Evolutionary conservation across 2,797 vertebrate genomes (phyloP).

Genomic region (Adelosebastes latens): DNA sequence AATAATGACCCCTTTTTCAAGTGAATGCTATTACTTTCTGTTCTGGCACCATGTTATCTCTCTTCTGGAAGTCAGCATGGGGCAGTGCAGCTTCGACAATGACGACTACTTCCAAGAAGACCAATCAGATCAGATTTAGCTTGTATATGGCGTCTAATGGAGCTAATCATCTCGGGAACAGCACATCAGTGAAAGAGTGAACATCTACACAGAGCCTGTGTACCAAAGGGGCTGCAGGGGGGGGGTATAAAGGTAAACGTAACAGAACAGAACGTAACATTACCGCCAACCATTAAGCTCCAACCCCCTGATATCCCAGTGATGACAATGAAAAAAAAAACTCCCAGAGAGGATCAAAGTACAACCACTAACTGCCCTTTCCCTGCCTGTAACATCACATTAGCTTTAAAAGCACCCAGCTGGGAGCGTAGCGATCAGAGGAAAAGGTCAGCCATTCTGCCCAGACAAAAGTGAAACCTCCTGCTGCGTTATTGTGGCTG

Average conservation of each 20-base stretch:
- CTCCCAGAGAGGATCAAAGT: slow-evolving; percentile 29
- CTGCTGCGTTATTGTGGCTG: slow-evolving; percentile 28
- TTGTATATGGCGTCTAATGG: background rate
- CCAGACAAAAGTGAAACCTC: slow-evolving; percentile 39
- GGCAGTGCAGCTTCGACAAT: background rate
- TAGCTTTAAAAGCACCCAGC: slow-evolving; percentile 42
- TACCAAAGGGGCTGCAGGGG: background rate
- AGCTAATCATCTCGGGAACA: background rate
- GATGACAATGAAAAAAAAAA: slow-evolving; percentile 1
- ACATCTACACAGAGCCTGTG: background rate
- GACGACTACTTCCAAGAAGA: background rate
- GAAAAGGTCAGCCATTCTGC: slow-evolving; percentile 63
- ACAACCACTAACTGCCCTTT: slow-evolving; percentile 34
- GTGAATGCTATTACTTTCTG: background rate
- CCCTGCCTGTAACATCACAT: slow-evolving; percentile 40
- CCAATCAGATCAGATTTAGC: background rate
- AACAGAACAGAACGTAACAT: slow-evolving; percentile 20
- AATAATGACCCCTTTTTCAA: background rate
- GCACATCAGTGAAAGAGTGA: background rate
- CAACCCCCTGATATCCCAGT: background rate
- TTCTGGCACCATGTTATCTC: background rate
- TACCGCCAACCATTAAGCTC: background rate
- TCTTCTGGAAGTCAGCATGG: background rate
- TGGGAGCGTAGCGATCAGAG: slow-evolving; percentile 23
- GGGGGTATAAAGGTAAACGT: slow-evolving; percentile 1